Percentiles rank a stretch among this genome's conserved stretches.
Evolutionary conservation across 2,888 invertebrate species (phyloP).

Genomic region (Tuta absoluta): DNA sequence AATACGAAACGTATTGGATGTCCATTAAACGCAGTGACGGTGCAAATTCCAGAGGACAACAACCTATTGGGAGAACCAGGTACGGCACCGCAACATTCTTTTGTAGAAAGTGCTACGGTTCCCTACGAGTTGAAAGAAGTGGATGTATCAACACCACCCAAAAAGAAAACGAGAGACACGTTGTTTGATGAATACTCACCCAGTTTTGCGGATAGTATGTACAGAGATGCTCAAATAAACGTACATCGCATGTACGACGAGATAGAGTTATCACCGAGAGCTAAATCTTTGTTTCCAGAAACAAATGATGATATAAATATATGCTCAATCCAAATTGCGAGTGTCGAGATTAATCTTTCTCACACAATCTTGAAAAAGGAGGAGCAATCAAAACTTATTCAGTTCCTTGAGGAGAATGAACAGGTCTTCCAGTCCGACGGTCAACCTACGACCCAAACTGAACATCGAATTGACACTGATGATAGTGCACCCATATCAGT

Average conservation of each 20-base stretch:
- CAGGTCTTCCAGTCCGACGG: slow-evolving; percentile 23
- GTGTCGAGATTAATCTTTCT: slow-evolving; percentile 1
- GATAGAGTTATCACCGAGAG: slow-evolving; percentile 15
- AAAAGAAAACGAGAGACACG: not conserved
- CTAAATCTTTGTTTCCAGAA: slow-evolving; percentile 8
- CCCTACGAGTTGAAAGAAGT: not conserved
- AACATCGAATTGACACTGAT: slow-evolving; percentile 29
- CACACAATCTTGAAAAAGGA: not conserved
- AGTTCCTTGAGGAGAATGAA: not conserved
- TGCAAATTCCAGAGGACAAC: not conserved
- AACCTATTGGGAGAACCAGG: not conserved
- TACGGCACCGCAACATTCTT: not conserved
- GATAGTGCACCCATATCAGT: slow-evolving; percentile 41
- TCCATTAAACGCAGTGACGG: not conserved
- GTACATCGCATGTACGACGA: slow-evolving; percentile 2
- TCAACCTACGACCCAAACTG: slow-evolving; percentile 17
- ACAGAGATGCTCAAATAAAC: slow-evolving; percentile 13
- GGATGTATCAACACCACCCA: not conserved
- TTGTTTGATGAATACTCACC: slow-evolving; percentile 25
- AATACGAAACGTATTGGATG: not conserved
- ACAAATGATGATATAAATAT: not conserved
- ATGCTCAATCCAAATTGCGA: not conserved
- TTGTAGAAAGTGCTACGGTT: not conserved
- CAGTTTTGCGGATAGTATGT: not conserved
- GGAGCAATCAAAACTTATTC: not conserved